Conservation (phyloP, 1,140 invertebrate genomes). For the Coenobita brevimanus region DNA sequence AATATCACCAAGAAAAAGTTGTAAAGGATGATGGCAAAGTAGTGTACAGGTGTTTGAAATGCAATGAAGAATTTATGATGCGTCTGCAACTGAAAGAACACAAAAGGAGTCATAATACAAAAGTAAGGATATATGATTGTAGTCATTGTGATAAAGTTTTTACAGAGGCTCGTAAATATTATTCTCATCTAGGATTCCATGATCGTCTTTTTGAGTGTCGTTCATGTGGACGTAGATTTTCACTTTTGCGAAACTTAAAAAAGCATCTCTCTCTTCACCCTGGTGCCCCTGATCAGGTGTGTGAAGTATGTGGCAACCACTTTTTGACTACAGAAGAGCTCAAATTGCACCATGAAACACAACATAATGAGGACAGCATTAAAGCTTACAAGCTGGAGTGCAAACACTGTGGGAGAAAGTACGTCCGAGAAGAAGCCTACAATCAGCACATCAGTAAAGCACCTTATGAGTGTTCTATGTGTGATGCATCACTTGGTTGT, state of each 20-base stretch:
- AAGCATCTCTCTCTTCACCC: slow-evolving; percentile 43
- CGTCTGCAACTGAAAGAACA: slow-evolving; percentile 46
- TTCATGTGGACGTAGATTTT: slow-evolving; percentile 43
- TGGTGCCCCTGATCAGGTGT: slow-evolving; percentile 41
- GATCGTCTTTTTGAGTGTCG: slow-evolving; percentile 50
- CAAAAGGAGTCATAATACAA: slow-evolving; percentile 33
- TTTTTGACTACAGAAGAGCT: slow-evolving; percentile 20
- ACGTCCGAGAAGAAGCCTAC: slow-evolving; percentile 42
- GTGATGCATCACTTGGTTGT: slow-evolving; percentile 38
- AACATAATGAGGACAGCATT: slow-evolving; percentile 45
- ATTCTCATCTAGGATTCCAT: slow-evolving; percentile 51
- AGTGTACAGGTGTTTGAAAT: slow-evolving; percentile 46
- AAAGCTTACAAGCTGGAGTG: slow-evolving; percentile 30
- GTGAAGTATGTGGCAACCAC: slow-evolving; percentile 54
- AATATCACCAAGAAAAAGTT: slow-evolving; percentile 43
- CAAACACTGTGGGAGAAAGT: slow-evolving; percentile 40
- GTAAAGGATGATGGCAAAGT: slow-evolving; percentile 48
- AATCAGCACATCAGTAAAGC: slow-evolving; percentile 41
- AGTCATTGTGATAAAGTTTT: slow-evolving; percentile 58
- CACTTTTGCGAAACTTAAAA: slow-evolving; percentile 48
- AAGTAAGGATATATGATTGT: slow-evolving; percentile 51
- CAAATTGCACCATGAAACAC: slow-evolving; percentile 31
- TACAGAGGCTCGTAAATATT: slow-evolving; percentile 52
- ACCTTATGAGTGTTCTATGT: slow-evolving; percentile 40
- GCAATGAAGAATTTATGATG: slow-evolving; percentile 44